Evolutionary conservation across 2,888 invertebrate species (phyloP), one percentile per base, ranked within the genome.

Genomic region (Eilema caniola): DNA sequence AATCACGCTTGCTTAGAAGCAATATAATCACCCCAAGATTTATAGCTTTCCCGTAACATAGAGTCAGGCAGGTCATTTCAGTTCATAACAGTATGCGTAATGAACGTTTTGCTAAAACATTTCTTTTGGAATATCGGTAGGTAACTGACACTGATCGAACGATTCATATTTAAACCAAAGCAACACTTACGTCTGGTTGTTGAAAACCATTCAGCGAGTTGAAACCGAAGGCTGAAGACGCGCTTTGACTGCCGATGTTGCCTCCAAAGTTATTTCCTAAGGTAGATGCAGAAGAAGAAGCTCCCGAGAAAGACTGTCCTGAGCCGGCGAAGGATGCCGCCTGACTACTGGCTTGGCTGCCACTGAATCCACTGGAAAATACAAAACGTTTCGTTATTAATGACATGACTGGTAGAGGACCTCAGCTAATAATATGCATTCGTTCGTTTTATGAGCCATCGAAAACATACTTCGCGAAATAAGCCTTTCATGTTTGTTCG

Each of bases 331-430:
- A 95, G 0, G 94, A 91, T 0, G 92, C 93, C 10, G 95, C 94
- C 80, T 95, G 95, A 65, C 95, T 95, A 80, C 92, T 95, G 0
- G 95, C 90, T 73, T 95, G 95, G 71, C 95, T 95, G n/a, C 95
- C 94, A 62, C 94, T 84, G 83, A 94, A 92, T 16, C 90, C 90
- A 68, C 95, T 94, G 89, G 28, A 90, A 90, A 62, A 12, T 23
- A 61, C 5, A 25, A 62, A 20, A 47, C 16, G 10, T 28, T 16
- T 3, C 12, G 11, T 53, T 65, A 65, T 28, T 4, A 5, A 4
- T 28, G 2, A 28, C 28, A 2, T 4, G 5, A 28, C 28, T 28
- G 28, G 28, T 28, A 5, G 56, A n/a, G 1, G 56, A 10, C 56
- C 8, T 8, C 16, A 41, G 41, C 16, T 16, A 16, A 53, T 53